A percentile compares a stretch with the other conserved stretches of the same genome.
phyloP scores from a whole-genome alignment of 2,113 vertebrate species.

The Pardalotus punctatus region DNA sequence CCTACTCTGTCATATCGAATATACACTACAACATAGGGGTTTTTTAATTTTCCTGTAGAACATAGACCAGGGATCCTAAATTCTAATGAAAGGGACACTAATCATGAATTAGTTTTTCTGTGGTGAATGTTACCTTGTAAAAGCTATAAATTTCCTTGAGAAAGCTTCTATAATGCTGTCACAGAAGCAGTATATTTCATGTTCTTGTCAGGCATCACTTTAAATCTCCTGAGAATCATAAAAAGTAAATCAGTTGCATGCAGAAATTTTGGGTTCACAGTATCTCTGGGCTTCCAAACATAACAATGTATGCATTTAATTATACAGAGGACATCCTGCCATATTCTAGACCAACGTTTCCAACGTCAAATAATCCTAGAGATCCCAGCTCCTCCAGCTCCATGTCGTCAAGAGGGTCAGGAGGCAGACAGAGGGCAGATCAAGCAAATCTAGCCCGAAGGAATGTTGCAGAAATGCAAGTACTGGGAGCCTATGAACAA shows the following conservation, averaged over 20 bases:
- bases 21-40: background rate
- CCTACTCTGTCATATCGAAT: background rate
- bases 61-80: background rate
- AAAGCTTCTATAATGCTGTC: background rate
- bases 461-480: constrained; percentile 88
- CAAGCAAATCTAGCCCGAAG: constrained; percentile 82
- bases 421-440: constrained; percentile 88
- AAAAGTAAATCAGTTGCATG: background rate
- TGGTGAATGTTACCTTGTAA: background rate
- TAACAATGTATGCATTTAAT: background rate
- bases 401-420: constrained; percentile 96
- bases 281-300: background rate
- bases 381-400: constrained; percentile 98
- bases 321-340: constrained; percentile 92
- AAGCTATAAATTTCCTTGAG: background rate
- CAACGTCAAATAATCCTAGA: constrained; percentile 89
- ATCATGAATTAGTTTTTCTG: background rate
- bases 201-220: background rate
- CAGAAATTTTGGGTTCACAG: background rate
- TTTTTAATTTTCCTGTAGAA: constrained; percentile 5
- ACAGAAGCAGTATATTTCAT: background rate
- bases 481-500: constrained; percentile 87
- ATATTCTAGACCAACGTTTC: constrained; percentile 96
- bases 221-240: background rate
- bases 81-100: background rate